Base-by-base conservation (phyloP, 2,113 vertebrate genomes). In the Promerops cafer region DNA sequence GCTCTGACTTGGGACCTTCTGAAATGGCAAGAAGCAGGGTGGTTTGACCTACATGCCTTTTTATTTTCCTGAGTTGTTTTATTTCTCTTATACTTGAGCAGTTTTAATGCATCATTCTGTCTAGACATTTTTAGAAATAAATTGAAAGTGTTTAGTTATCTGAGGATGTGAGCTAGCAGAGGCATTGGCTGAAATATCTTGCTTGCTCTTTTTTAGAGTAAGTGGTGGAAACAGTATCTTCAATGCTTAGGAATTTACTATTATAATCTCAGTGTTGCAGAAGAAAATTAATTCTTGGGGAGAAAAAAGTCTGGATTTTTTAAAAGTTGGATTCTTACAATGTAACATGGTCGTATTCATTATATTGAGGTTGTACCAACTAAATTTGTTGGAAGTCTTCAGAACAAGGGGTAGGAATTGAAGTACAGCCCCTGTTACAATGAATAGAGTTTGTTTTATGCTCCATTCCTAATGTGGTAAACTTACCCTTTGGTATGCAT, bases 41-140 rank as follows among this genome's bases (percentile, higher is more conserved):
- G 53, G 53, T 83, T 80, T 92, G 89, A 80, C 57, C 86, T 83
- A 26, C 11, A 4, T 37, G 37, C 39, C 81, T 87, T 33, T 47
- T 86, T 87, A 49, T 66, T 94, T 84, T 94, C 35, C 18, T 52
- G 60, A 82, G 74, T 87, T 94, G 70, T 78, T 22, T 90, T 95
- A 81, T 91, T 96, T 96, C 47, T 81, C 50, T 94, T 94, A 85
- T 68, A 95, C 89, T 83, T 80, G 90, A 96, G 54, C 76, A 95
- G 65, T 89, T 93, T 95, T 66, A 78, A 86, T 71, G 61, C 26
- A 70, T 93, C 30, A 17, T 47, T 42, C 61, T 93, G 33, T 65
- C 66, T 63, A 45, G 23, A 50, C 33, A 60, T 77, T 52, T 69
- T 60, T 65, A 88, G 47, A 94, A 86, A 86, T 47, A 70, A 70